A percentile compares a stretch with the other conserved stretches of the same genome.
Evolutionary conservation across 2,113 vertebrate species (phyloP).

Genomic region (Stomatorhinus ivindoensis): DNA sequence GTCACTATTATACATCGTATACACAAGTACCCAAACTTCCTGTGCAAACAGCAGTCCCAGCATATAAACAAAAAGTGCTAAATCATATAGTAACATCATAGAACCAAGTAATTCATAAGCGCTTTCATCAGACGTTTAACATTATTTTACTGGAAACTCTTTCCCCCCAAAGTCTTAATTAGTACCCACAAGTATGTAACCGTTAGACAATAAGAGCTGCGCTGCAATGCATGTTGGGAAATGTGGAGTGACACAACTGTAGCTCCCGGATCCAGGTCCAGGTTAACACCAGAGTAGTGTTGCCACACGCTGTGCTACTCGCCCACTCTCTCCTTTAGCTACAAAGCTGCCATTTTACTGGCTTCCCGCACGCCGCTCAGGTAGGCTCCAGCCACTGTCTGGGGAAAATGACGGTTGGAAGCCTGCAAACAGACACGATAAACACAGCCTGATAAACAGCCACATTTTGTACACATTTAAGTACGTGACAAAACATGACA

Average conservation of each 20-base stretch:
- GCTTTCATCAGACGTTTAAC: not conserved
- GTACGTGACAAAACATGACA: not conserved
- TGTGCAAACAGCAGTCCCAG: not conserved
- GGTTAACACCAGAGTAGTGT: not conserved
- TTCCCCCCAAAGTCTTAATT: not conserved
- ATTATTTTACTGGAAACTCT: not conserved
- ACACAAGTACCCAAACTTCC: not conserved
- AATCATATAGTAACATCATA: slow-evolving; percentile 6
- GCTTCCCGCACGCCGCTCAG: slow-evolving; percentile 94
- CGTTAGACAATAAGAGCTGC: not conserved
- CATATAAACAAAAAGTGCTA: not conserved
- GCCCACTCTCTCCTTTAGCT: slow-evolving; percentile 24
- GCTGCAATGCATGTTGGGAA: not conserved
- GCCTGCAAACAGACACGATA: slow-evolving; percentile 58
- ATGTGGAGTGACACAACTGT: not conserved
- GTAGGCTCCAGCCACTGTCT: slow-evolving; percentile 94
- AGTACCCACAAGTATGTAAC: not conserved
- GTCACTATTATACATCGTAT: not conserved
- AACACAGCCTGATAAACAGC: not conserved
- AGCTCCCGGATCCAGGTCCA: not conserved
- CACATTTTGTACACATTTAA: not conserved
- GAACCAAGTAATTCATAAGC: not conserved
- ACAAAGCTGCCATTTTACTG: slow-evolving; percentile 91
- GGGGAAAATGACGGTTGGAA: slow-evolving; percentile 95
- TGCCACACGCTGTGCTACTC: not conserved